Conservation (phyloP, 2,113 vertebrate species). For the Rhinopithecus roxellana region DNA sequence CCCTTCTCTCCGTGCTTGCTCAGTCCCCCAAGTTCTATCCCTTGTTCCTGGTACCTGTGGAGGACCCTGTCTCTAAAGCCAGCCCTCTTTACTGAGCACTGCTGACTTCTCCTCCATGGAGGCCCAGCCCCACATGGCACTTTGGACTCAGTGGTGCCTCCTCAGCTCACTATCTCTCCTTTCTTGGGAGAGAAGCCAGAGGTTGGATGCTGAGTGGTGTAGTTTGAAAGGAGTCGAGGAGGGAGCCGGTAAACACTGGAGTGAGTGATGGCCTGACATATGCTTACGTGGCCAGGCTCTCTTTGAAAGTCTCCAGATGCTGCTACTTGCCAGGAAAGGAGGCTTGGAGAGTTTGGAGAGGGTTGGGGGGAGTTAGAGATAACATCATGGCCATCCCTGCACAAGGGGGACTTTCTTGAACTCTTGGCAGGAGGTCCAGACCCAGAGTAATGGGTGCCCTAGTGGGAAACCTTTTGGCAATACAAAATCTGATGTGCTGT, state of each 20-base stretch:
- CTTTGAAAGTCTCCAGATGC: neutral
- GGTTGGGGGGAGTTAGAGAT: neutral
- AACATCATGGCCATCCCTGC: neutral
- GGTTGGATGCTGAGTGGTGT: neutral
- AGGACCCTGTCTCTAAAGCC: neutral
- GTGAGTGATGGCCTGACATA: neutral
- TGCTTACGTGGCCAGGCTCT: neutral
- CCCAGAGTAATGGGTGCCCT: neutral
- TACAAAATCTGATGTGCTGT: accelerated
- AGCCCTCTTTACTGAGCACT: neutral
- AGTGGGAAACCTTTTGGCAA: neutral
- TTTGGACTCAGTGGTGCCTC: neutral
- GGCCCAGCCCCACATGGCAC: neutral
- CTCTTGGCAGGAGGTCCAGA: neutral
- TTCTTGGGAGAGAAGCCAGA: neutral
- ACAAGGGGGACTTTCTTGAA: neutral
- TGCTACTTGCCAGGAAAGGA: conserved; percentile 18
- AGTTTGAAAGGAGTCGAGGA: neutral
- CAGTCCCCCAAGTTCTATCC: neutral
- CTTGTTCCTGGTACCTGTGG: accelerated
- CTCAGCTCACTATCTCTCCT: neutral
- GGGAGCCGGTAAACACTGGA: accelerated
- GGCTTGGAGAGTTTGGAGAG: neutral
- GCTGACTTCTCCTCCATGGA: neutral
- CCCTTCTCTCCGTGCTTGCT: neutral